Conservation (phyloP, 2,888 invertebrate species). For the Blastobasis adustella region DNA sequence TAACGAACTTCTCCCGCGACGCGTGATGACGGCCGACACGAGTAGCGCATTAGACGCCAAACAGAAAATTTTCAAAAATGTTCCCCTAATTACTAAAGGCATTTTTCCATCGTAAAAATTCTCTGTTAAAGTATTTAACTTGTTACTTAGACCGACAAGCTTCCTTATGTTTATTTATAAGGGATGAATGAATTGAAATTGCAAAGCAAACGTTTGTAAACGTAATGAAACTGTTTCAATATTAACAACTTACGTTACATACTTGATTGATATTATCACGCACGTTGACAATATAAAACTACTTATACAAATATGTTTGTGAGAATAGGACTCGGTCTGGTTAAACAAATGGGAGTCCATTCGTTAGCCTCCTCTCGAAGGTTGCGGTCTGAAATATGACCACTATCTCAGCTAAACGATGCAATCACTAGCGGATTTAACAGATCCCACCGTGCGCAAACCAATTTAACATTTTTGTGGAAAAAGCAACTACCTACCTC, state of each 20-base stretch:
- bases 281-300: too few relatives aligned
- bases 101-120: too few relatives aligned
- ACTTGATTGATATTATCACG: too few relatives aligned
- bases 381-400: conserved; percentile 58
- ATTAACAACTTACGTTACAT: too few relatives aligned
- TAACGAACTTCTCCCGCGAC: conserved; percentile 70
- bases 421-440: conserved; percentile 67
- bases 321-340: conserved; percentile 21
- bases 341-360: conserved; percentile 48
- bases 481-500: conserved; percentile 1
- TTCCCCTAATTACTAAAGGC: conserved; percentile 39
- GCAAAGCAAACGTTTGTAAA: too few relatives aligned
- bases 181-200: background rate
- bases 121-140: conserved; percentile 18
- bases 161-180: conserved; percentile 5
- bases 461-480: conserved; percentile 28
- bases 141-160: conserved; percentile 23
- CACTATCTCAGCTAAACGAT: conserved; percentile 62
- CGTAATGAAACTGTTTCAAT: too few relatives aligned
- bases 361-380: conserved; percentile 56
- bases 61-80: conserved; percentile 50
- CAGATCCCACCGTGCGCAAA: conserved; percentile 39
- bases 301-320: background rate
- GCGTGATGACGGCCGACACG: conserved; percentile 73
- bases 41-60: conserved; percentile 69